A percentile compares a stretch with the other conserved stretches of the same genome.
Conservation (phyloP, 2,888 invertebrate species). For the Noctua pronuba region DNA sequence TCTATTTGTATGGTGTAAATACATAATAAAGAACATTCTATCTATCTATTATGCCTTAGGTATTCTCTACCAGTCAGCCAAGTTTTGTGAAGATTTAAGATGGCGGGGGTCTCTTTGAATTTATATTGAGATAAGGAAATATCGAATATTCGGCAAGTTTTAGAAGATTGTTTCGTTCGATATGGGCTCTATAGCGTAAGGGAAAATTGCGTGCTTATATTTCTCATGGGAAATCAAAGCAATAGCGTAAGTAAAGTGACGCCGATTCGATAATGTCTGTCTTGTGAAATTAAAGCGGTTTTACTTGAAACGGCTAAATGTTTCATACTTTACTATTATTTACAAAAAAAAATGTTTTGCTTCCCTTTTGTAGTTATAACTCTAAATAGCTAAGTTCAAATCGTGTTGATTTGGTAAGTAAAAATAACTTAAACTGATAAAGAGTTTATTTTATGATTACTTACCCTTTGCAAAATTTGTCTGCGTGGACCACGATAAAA, state of each 20-base stretch:
- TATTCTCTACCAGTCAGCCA: not conserved
- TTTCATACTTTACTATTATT: not conserved
- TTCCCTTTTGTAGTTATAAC: not conserved
- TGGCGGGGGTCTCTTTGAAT: not conserved
- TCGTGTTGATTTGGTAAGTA: not conserved
- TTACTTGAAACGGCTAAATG: not conserved
- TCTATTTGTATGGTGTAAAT: not conserved
- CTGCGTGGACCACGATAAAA: not conserved
- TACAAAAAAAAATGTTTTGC: not conserved
- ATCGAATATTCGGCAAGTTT: not conserved
- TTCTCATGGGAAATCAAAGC: slow-evolving; percentile 44
- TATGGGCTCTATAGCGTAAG: slow-evolving; percentile 4
- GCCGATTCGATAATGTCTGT: slow-evolving; percentile 7
- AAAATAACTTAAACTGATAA: not conserved
- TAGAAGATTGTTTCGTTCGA: slow-evolving; percentile 3
- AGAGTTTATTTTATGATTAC: not conserved
- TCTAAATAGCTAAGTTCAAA: not conserved
- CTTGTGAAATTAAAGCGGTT: not conserved
- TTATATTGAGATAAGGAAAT: not conserved
- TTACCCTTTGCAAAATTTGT: no score
- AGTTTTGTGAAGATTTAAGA: not conserved
- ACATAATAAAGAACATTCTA: not conserved
- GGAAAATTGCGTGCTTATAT: slow-evolving; percentile 2
- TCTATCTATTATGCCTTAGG: not conserved
- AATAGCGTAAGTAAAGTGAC: slow-evolving; percentile 19